Percentiles rank a stretch among this genome's conserved stretches.
Evolutionary conservation across 2,113 vertebrate species (phyloP).

Genomic region (Salvator merianae): DNA sequence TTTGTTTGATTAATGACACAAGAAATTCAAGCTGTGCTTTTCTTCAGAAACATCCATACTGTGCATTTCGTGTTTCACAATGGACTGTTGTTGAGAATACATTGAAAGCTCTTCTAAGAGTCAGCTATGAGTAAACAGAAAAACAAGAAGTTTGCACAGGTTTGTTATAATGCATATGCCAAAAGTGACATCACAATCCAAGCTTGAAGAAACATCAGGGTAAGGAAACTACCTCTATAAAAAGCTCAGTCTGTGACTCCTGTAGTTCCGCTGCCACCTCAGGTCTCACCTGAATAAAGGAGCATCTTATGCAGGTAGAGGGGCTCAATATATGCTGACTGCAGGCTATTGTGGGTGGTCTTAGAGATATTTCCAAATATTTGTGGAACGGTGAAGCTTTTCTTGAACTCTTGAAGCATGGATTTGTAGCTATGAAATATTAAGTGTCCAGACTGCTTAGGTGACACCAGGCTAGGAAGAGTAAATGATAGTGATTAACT

Average conservation of each 20-base stretch:
- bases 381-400: neutral
- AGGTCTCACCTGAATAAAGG: neutral
- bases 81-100: neutral
- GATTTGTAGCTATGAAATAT: neutral
- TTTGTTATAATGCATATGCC: neutral
- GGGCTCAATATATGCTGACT: neutral
- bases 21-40: neutral
- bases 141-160: neutral
- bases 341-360: neutral
- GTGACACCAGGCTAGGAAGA: neutral
- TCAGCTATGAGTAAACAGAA: constrained; percentile 9
- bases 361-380: neutral
- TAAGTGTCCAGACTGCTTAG: neutral
- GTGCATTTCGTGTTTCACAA: neutral
- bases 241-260: neutral
- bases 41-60: neutral
- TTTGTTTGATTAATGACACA: constrained; percentile 2
- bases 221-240: neutral
- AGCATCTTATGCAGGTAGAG: constrained; percentile 14
- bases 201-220: neutral
- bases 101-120: neutral
- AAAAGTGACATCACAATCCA: neutral
- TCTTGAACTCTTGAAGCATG: neutral
- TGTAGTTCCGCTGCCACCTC: neutral
- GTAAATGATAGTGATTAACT: neutral